Evolutionary conservation across 2,888 invertebrate species (phyloP), one percentile per base, ranked within the genome.

Genomic region (Protonemura montana): DNA sequence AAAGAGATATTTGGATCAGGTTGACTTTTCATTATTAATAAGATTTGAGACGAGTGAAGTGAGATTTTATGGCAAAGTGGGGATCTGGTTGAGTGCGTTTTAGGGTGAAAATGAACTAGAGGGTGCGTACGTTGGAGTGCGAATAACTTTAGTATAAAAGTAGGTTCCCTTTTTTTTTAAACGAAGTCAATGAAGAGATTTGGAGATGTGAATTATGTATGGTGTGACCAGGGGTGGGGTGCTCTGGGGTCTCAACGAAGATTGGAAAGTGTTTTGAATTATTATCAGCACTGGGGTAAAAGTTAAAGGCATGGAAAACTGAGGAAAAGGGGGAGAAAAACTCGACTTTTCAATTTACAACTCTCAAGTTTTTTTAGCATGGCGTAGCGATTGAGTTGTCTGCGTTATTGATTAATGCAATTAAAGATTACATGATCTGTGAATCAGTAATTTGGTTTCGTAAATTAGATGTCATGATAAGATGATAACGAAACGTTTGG

Each of bases 211-310:
- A 59, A 59, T 59, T 59, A 59, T 59, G 59, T 16, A 59, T 59
- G 59, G 16, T 35, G 59, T 59, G 59, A 59, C 2, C 6, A 21
- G 59, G 59, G 59, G 59, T 3, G 59, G 13, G 59, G 59, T 3
- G 59, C 1, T 3, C 21, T 59, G 59, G 59, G 1, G 59, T 13
- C 35, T 3, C 3, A 10, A 35, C 35, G 35, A 35, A 59, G 21
- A 59, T 59, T 59, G 59, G 59, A 59, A 59, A 59, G 59, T 59
- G 59, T 59, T 59, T 59, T 59, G 59, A 59, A 21, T 59, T 59
- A 59, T 59, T n/a, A n/a, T n/a, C n/a, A n/a, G 59, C 21, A 10
- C 16, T 59, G 59, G 59, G 59, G 59, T 59, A 21, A 21, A 59
- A 59, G 3, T 59, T 59, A 21, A 10, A 16, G 59, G 59, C 59